Evolutionary conservation across 2,888 invertebrate species (phyloP), one percentile per base, ranked within the genome.

Genomic region (Terebella lapidaria): DNA sequence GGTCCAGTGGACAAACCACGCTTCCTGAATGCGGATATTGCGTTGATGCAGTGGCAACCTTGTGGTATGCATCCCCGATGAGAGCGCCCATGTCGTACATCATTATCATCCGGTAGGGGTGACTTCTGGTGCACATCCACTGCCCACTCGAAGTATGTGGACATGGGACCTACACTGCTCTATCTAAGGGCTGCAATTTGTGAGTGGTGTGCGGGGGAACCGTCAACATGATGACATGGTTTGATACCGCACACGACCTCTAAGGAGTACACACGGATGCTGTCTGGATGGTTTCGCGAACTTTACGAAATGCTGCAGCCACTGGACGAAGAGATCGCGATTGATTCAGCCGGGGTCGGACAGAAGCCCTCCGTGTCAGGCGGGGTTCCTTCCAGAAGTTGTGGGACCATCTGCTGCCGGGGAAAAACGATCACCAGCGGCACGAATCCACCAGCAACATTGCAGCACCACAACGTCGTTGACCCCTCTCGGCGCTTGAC

Each of bases 281-380:
- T 27, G 5, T 54, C 35, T 26, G 5, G 54, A 24, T 18, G 35
- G 54, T 20, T 35, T 28, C 30, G 18, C 54, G 22, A 24, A 22
- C 20, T 28, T 35, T 10, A 54, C 18, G 18, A 54, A 54, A 26
- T 30, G 2, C 35, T 29, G 5, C 29, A 54, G 24, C 35, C 1
- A 54, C 20, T 5, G 5, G 24, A 54, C 22, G 42, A 35, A 55
- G 2, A 55, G 5, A 1, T 29, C 25, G 5, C 22, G 22, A 22
- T 55, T 18, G 15, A 55, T 42, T 42, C 55, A 55, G 4, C 55
- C 55, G 22, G 55, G 22, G 22, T 55, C 42, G 15, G 29, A 20
- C 30, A 28, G 10, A 35, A n/a, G n/a, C 25, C 42, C 0, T 22
- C 42, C n/a, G 35, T 35, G 30, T 5, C 42, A 30, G 55, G 54